phyloP scores from a whole-genome alignment of 2,797 vertebrate species.

The Rhinichthys osculus region DNA sequence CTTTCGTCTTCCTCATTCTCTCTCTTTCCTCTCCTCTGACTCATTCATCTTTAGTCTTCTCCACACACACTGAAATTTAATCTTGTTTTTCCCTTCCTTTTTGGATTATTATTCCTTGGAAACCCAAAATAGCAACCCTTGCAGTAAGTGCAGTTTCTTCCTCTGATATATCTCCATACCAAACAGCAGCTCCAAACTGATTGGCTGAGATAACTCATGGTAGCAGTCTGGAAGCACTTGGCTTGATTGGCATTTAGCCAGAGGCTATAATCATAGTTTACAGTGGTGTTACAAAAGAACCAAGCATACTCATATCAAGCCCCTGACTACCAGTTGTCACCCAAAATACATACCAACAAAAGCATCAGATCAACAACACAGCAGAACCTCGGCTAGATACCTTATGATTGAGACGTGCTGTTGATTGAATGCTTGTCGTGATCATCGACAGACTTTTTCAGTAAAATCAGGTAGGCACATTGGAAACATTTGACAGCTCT shows the following conservation, averaged over 20 bases:
- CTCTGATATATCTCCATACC: slow-evolving; percentile 64
- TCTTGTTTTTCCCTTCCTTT: slow-evolving; percentile 62
- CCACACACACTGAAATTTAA: slow-evolving; percentile 71
- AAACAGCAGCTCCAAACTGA: slow-evolving; percentile 69
- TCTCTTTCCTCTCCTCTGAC: slow-evolving; percentile 11
- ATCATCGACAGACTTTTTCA: slow-evolving; percentile 23
- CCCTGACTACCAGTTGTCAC: slow-evolving; percentile 61
- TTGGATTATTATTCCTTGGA: slow-evolving; percentile 39
- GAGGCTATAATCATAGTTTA: slow-evolving; percentile 67
- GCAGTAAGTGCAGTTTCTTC: slow-evolving; percentile 72
- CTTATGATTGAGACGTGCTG: slow-evolving; percentile 22
- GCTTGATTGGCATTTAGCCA: slow-evolving; percentile 70
- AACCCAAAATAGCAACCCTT: slow-evolving; percentile 73
- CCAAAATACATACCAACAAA: slow-evolving; percentile 56
- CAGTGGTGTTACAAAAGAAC: slow-evolving; percentile 66
- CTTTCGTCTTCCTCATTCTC: slow-evolving; percentile 36
- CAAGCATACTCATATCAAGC: slow-evolving; percentile 68
- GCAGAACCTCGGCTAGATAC: slow-evolving; percentile 19
- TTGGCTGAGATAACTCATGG: slow-evolving; percentile 71
- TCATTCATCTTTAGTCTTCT: slow-evolving; percentile 60
- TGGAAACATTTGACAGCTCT: slow-evolving; percentile 23
- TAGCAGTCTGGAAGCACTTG: slow-evolving; percentile 63
- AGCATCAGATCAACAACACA: slow-evolving; percentile 11
- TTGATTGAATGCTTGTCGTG: slow-evolving; percentile 4
- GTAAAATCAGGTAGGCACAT: slow-evolving; percentile 15